A percentile compares a stretch with the other conserved stretches of the same genome.
Evolutionary conservation across 2,797 vertebrate genomes (phyloP).

Genomic region (Lateolabrax maculatus): DNA sequence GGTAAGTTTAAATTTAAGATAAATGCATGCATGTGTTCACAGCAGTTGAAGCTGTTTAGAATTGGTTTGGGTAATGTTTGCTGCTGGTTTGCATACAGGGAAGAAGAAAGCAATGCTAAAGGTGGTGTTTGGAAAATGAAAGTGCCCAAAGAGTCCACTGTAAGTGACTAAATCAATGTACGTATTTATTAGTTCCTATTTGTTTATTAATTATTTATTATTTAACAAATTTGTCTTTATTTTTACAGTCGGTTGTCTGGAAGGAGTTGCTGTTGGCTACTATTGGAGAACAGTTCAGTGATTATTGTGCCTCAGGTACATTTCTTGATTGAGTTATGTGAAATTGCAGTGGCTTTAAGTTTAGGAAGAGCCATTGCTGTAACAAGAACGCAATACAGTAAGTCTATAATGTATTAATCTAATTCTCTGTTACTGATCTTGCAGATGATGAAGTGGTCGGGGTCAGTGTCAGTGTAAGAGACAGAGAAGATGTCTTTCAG

Average conservation of each 20-base stretch:
- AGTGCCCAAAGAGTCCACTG: slow-evolving; percentile 94
- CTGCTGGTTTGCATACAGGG: slow-evolving; percentile 83
- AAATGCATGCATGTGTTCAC: neutral
- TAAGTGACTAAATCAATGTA: slow-evolving; percentile 75
- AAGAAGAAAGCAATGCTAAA: slow-evolving; percentile 98
- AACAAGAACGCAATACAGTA: neutral
- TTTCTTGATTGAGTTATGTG: neutral
- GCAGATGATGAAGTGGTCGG: slow-evolving; percentile 96
- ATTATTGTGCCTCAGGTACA: slow-evolving; percentile 92
- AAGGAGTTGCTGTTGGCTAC: slow-evolving; percentile 95
- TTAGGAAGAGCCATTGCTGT: neutral
- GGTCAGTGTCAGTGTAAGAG: slow-evolving; percentile 94
- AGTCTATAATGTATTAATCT: neutral
- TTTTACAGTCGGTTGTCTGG: slow-evolving; percentile 91
- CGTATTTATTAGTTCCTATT: neutral
- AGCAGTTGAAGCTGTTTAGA: neutral
- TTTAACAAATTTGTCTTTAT: slow-evolving; percentile 20
- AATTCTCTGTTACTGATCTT: neutral
- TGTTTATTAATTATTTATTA: neutral
- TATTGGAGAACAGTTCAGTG: slow-evolving; percentile 97
- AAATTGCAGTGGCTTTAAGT: neutral
- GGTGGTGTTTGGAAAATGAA: slow-evolving; percentile 99
- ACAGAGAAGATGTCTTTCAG: slow-evolving; percentile 94
- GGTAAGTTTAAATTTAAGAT: slow-evolving; percentile 80
- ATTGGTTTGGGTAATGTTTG: neutral